Percentiles rank a stretch among this genome's conserved stretches.
phyloP scores from a whole-genome alignment of 2,888 invertebrate genomes.

The Phania funesta region DNA sequence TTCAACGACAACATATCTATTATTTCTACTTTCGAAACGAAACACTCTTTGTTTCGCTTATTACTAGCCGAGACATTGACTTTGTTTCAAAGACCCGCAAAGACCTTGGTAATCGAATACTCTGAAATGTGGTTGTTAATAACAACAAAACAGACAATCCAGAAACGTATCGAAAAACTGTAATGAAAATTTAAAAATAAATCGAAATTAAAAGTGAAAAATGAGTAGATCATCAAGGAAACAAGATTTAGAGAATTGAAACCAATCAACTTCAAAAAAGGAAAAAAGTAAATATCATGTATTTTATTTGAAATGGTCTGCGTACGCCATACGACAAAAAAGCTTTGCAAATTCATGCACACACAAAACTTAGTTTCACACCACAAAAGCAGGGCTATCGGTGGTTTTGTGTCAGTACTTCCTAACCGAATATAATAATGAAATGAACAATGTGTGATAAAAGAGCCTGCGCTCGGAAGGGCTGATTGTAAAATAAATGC shows the following conservation, averaged over 20 bases:
- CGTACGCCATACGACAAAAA: no score
- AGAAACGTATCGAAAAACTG: slow-evolving; percentile 22
- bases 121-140: slow-evolving; percentile 42
- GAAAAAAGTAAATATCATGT: background rate
- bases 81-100: slow-evolving; percentile 38
- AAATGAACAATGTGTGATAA: no score
- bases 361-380: no score
- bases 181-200: slow-evolving; percentile 47
- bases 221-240: slow-evolving; percentile 40
- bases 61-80: slow-evolving; percentile 55
- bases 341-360: no score
- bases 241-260: slow-evolving; percentile 8
- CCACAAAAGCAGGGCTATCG: no score
- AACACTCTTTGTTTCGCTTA: slow-evolving; percentile 6
- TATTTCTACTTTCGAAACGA: slow-evolving; percentile 36
- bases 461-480: no score
- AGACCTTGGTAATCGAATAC: slow-evolving; percentile 65
- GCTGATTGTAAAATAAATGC: no score
- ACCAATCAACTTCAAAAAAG: slow-evolving; percentile 21
- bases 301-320: no score
- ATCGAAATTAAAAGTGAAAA: slow-evolving; percentile 66
- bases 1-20: background rate
- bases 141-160: no score
- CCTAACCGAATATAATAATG: no score
- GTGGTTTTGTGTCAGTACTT: no score